Evolutionary conservation across 1,140 invertebrate species (phyloP), one percentile per base, ranked within the genome.

Genomic region (Contarinia nasturtii): DNA sequence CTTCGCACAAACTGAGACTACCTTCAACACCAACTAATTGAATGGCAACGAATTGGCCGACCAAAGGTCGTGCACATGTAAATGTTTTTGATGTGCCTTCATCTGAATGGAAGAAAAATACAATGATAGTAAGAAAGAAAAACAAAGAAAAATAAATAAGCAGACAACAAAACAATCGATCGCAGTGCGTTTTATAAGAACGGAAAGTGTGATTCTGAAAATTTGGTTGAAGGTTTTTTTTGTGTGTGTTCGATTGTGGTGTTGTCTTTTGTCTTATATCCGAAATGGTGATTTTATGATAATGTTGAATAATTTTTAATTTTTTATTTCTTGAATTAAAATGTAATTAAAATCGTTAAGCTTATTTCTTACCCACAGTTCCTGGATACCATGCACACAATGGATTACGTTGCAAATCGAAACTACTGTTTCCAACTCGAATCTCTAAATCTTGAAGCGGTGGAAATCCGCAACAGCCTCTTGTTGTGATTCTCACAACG

Each of bases 331-430:
- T 27, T 10, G 4, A 27, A 49, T 2, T 41, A 40, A 40, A 44
- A 45, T 1, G 17, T 27, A 27, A 27, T 27, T 27, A 27, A 27
- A 27, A 27, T 3, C 27, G 10, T 27, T 27, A 10, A 27, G 27
- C 10, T 27, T 27, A 27, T 20, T 14, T 44, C 71, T 71, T 65
- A 86, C 83, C 82, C 41, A 90, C 76, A n/a, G 85, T 87, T 46
- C 86, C 86, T 0, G 88, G 86, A 64, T 86, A 88, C 88, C 89
- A 93, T 12, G 87, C 85, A 57, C 88, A 93, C 1, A 93, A 66
- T 33, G 86, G 84, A 68, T 92, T 92, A 41, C 82, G 72, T 58
- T 88, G 84, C 34, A 90, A 63, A 54, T 87, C 83, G 2, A 72
- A 72, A 46, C 84, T 87, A 61, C 85, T 91, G 60, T 92, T 91